phyloP scores from a whole-genome alignment of 2,797 vertebrate genomes.

The Lacerta viridis region DNA sequence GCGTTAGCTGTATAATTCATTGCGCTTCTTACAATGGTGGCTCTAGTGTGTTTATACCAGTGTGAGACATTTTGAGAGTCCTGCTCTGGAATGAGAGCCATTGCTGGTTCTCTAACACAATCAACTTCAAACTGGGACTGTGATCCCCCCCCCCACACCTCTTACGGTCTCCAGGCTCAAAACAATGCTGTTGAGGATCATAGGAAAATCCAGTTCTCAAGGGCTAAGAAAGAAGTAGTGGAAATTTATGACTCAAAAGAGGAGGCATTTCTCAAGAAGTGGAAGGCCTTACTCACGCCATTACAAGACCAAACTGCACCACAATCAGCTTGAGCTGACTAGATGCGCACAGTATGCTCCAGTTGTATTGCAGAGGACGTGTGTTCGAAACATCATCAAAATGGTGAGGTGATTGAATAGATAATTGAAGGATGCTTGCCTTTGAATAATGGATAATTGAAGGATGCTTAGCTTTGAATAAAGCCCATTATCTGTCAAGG shows the following conservation, averaged over 20 bases:
- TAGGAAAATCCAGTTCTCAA: background rate
- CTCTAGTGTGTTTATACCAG: background rate
- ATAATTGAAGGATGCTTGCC: constrained; percentile 10
- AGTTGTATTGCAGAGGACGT: background rate
- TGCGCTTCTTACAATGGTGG: background rate
- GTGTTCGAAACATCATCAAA: constrained; percentile 12
- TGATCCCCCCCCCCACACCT: background rate
- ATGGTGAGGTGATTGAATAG: background rate
- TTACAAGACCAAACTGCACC: background rate
- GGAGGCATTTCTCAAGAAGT: background rate
- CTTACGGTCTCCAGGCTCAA: background rate
- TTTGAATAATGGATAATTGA: constrained; percentile 12
- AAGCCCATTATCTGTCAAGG: constrained; percentile 23
- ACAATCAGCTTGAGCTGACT: background rate
- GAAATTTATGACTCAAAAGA: background rate
- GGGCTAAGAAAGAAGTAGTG: background rate
- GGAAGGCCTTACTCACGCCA: background rate
- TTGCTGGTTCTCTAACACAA: background rate
- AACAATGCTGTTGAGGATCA: background rate
- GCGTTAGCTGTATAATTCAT: background rate
- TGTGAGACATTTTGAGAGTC: background rate
- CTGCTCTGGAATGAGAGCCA: too few species aligned
- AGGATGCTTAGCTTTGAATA: constrained; percentile 11
- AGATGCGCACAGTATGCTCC: background rate
- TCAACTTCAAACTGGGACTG: background rate